These are phyloP conservation scores for Sebastes diploproa DNA, from an alignment of 2,797 vertebrate species.

Conservation along the genomic window DNA sequence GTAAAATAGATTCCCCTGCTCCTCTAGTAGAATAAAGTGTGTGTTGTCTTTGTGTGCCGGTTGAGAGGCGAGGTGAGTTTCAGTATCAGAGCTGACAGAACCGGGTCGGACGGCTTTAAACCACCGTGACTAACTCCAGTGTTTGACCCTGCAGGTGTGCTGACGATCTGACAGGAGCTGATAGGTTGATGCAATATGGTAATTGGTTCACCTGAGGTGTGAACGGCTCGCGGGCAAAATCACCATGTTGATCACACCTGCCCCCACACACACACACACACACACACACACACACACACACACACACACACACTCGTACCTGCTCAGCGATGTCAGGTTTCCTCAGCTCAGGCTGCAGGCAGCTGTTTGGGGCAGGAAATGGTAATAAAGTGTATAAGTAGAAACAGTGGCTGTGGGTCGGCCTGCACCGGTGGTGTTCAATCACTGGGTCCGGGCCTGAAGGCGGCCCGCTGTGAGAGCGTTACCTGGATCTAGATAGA, in stretches of 20 bases:
- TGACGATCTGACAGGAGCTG: slow-evolving; percentile 39
- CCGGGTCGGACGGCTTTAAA: slow-evolving; percentile 31
- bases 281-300: slow-evolving; percentile 2
- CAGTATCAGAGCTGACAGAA: slow-evolving; percentile 50
- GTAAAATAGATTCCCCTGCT: neutral
- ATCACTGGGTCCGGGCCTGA: neutral
- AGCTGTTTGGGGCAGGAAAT: slow-evolving; percentile 6
- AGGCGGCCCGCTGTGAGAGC: neutral
- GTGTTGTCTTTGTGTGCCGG: neutral
- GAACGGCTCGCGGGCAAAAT: slow-evolving; percentile 35
- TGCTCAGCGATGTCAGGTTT: slow-evolving; percentile 22
- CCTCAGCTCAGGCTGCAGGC: slow-evolving; percentile 44
- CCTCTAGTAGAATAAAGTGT: neutral
- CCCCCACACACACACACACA: neutral
- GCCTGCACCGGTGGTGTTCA: slow-evolving; percentile 13
- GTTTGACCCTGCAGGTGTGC: slow-evolving; percentile 44
- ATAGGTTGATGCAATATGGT: slow-evolving; percentile 62
- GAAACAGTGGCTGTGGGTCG: neutral
- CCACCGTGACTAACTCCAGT: slow-evolving; percentile 13
- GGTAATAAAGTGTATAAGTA: slow-evolving; percentile 42
- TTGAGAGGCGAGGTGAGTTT: neutral
- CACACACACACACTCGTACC: neutral
- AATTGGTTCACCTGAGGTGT: slow-evolving; percentile 63
- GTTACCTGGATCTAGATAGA: neutral
- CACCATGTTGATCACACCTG: slow-evolving; percentile 35